Conservation (phyloP, 2,797 vertebrate genomes). For the Novumbra hubbsi region DNA sequence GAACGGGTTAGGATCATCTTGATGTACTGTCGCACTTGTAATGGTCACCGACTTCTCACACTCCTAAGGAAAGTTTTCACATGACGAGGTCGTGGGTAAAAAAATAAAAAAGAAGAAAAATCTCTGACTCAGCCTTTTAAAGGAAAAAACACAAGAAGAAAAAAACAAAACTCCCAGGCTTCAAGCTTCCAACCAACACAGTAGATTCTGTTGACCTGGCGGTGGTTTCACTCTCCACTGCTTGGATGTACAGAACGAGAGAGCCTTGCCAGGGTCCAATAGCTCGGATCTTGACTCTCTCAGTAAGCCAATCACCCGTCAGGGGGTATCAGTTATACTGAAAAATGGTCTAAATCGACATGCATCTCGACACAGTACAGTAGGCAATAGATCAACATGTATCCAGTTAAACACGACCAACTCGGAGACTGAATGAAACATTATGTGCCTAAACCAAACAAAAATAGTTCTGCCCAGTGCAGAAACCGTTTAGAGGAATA, state of each 20-base stretch:
- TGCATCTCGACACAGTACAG: background rate
- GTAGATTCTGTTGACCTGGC: slow-evolving; percentile 47
- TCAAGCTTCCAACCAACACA: slow-evolving; percentile 1
- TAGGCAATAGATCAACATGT: background rate
- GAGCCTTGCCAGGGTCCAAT: slow-evolving; percentile 23
- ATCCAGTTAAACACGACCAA: background rate
- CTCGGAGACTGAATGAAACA: background rate
- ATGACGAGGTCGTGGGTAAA: slow-evolving; percentile 28
- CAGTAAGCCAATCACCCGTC: slow-evolving; percentile 21
- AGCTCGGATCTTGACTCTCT: slow-evolving; percentile 35
- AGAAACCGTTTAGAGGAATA: background rate
- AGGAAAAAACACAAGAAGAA: slow-evolving; percentile 13
- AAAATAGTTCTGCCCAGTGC: background rate
- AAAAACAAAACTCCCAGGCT: slow-evolving; percentile 1
- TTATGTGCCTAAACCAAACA: background rate
- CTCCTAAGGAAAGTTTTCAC: slow-evolving; percentile 23
- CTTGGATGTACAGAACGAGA: slow-evolving; percentile 44
- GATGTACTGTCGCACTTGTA: slow-evolving; percentile 26
- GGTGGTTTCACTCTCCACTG: slow-evolving; percentile 50
- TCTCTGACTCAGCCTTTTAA: slow-evolving; percentile 49
- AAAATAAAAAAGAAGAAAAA: slow-evolving; percentile 20
- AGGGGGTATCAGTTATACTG: background rate
- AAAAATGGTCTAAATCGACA: background rate
- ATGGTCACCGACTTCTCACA: slow-evolving; percentile 23
- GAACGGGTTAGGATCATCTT: slow-evolving; percentile 32